Evolutionary conservation across 1,140 invertebrate genomes (phyloP).

Genomic region (Physella acuta): DNA sequence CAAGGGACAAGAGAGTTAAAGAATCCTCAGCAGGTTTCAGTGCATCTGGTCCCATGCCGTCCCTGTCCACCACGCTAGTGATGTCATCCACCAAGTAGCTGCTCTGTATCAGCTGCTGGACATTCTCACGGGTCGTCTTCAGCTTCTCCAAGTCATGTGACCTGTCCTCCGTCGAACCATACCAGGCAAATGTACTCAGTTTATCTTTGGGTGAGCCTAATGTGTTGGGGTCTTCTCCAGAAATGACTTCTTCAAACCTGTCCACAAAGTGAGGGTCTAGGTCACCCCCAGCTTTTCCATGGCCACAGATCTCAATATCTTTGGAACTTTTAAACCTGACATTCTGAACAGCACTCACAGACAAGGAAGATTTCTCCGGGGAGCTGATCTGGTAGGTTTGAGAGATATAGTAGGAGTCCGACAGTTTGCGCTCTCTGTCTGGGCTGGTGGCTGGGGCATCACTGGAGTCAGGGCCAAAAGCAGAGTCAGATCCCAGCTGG

Average conservation of each 20-base stretch:
- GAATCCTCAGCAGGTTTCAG: neutral
- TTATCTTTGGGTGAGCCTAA: conserved; percentile 8
- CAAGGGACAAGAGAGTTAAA: too few relatives aligned
- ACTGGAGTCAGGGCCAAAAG: neutral
- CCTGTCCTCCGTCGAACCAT: neutral
- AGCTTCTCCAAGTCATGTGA: neutral
- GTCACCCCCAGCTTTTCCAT: neutral
- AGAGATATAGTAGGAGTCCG: conserved; percentile 22
- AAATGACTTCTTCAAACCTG: neutral
- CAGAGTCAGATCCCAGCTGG: neutral
- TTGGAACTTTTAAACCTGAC: conserved; percentile 18
- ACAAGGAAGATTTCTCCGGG: neutral
- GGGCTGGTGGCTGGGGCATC: neutral
- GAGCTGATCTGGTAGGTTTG: conserved; percentile 15
- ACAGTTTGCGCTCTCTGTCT: conserved; percentile 2
- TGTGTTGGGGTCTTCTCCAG: neutral
- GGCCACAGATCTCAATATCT: neutral
- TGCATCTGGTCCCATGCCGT: conserved; percentile 13
- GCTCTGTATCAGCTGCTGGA: conserved; percentile 21
- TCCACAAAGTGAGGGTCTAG: neutral
- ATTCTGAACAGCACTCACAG: conserved; percentile 7
- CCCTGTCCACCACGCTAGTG: conserved; percentile 9
- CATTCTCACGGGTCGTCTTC: conserved; percentile 15
- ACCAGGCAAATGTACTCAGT: conserved; percentile 2
- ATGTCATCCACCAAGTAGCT: conserved; percentile 22